Evolutionary conservation across 1,140 invertebrate genomes (phyloP), one percentile per base, ranked within the genome.

Genomic region (Heliconius eleuchia): DNA sequence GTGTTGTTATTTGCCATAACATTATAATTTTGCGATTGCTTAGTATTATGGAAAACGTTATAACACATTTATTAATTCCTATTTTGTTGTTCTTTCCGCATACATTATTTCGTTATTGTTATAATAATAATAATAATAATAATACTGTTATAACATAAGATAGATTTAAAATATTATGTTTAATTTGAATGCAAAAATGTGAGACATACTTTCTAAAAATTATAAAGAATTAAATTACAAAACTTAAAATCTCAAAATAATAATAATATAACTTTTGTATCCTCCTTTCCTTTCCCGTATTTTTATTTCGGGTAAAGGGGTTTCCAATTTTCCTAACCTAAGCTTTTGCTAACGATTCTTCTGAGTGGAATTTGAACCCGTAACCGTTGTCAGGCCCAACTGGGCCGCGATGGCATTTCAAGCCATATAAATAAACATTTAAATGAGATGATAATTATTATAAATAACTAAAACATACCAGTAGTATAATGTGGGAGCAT

Each of bases 401-500:
- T 42, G 11, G 4, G 3, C 13, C 0, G 13, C 18, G 1, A 52
- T 52, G 18, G 18, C 1, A 16, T 19, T 52, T 46, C 1, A 46
- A 46, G 1, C 0, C 13, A 46, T 46, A 46, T 46, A 46, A 16
- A 46, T 16, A 46, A 46, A 1, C 42, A 5, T 46, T 46, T 66
- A 6, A 39, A 71, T 71, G 3, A 70, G 34, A 23, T 42, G 3
- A 57, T 57, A 8, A 30, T 9, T 16, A 19, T 72, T 60, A 9
- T 79, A 34, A 19, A 27, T 18, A 27, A 73, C 13, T 75, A 39
- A 70, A 76, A 82, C 83, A 74, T 86, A 92, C 92, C 92, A 94
- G 76, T 83, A 87, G 79, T 90, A 92, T 39, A 94, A 73, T 8
- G 88, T 87, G 3, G 91, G 87, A 19, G 92, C 87, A 73, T 94